Evolutionary conservation across 37 sponge, comb jelly and placozoan species (phyloP), one percentile per base, ranked within the genome.

Genomic region (Dysidea cf. avara): DNA sequence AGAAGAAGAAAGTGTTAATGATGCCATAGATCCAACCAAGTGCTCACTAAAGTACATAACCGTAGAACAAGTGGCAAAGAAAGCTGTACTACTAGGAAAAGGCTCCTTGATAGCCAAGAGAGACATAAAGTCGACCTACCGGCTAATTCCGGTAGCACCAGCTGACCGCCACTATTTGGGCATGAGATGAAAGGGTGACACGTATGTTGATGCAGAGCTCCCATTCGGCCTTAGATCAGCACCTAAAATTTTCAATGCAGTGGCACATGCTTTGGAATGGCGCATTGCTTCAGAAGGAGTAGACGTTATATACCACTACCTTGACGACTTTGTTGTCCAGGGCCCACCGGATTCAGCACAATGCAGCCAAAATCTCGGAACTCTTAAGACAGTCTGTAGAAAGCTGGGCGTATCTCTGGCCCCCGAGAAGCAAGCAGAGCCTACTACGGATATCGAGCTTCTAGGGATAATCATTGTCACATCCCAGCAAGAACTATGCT

Each of bases 181-280:
- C 2, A 74, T 81, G 67, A 18, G 17, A 60, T 81, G 67, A 67
- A 49, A 66, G 3, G 68, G 59, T 52, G 9, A 17, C 1, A 14
- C 9, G 2, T 69, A 24, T 24, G 21, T 22, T 36, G 64, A 76
- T 33, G 49, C 49, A 2, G 25, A 20, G 31, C 49, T 61, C 20
- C 75, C 75, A 20, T 74, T 74, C n/a, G 63, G 75, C 24, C 75
- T 71, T n/a, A 32, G 75, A n/a, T n/a, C n/a, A n/a, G n/a, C n/a
- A n/a, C n/a, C n/a, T n/a, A n/a, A n/a, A n/a, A n/a, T n/a, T n/a
- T 14, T 81, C 82, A n/a, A n/a, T n/a, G n/a, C 53, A 50, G 53
- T 50, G 53, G 53, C 53, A 50, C 17, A 50, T 18, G 53, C 53
- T 18, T 50, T 50, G 53, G 16, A 20, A 18, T 50, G 53, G 53